Percentiles rank a stretch among this genome's conserved stretches.
Evolutionary conservation across 2,113 vertebrate genomes (phyloP).

Genomic region (Malaclemys terrapin): DNA sequence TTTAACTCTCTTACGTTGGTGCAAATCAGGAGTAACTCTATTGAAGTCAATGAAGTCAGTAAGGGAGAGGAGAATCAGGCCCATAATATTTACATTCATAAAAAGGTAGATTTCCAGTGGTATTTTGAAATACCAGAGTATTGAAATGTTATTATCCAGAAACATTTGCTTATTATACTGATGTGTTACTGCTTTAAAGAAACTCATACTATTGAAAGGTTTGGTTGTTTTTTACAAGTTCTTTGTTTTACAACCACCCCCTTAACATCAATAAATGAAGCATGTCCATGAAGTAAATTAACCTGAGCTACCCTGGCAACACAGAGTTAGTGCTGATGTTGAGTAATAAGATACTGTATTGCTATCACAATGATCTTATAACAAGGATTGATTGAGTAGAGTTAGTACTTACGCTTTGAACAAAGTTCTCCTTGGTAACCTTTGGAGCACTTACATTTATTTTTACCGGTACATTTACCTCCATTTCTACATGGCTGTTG

Average conservation of each 20-base stretch:
- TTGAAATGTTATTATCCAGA: background rate
- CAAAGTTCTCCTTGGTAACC: conserved; percentile 92
- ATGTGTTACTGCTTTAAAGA: background rate
- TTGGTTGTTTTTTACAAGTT: background rate
- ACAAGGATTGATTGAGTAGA: background rate
- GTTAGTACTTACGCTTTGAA: conserved; percentile 86
- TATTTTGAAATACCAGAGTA: background rate
- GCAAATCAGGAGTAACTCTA: background rate
- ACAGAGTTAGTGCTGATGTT: background rate
- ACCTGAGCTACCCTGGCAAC: background rate
- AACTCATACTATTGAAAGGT: background rate
- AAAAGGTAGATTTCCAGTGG: background rate
- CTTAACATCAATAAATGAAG: background rate
- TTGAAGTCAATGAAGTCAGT: background rate
- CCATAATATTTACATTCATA: background rate
- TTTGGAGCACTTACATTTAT: conserved; percentile 92
- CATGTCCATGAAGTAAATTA: background rate
- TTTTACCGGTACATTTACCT: conserved; percentile 91
- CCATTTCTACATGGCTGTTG: conserved; percentile 88
- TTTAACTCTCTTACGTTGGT: background rate
- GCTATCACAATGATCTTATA: fast-evolving
- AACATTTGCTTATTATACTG: background rate
- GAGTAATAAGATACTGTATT: background rate
- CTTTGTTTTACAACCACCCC: background rate
- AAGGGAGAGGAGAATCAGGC: fast-evolving